Base-by-base conservation (phyloP, 2,797 vertebrate genomes). In the Lepidocolaptes lacrymiger region DNA sequence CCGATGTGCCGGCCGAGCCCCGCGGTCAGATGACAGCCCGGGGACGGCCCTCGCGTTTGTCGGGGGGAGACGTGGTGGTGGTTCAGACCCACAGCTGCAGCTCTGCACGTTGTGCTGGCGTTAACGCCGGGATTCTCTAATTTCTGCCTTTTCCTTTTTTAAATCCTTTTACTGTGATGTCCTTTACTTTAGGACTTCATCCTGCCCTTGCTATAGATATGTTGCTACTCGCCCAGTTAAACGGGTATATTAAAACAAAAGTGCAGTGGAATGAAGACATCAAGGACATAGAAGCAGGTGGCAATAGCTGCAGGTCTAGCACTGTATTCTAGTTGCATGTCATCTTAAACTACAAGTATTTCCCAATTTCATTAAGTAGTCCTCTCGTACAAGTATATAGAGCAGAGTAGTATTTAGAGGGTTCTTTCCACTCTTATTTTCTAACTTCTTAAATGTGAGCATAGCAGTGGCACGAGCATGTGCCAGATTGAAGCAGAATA, bases 51-150 rank as follows among this genome's bases (percentile, higher is more conserved):
- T 30, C 43, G 23, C 7, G 3, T 39, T 52, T 7, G 4, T 27
- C 2, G 1, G 54, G 18, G 21, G 1, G 69, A 19, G 27, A 6
- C 1, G 5, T 13, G 18, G 12, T 68, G 0, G 0, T 27, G 56
- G 39, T 39, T 52, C 4, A 56, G 26, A 43, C 27, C 18, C 10
- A 0, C 30, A 14, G 15, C 66, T 56, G 71, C 73, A 16, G 1
- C 48, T 44, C 34, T 17, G 13, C 14, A 1, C 2, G 3, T 7
- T 36, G 24, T 44, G 0, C 43, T 58, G 34, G 49, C 36, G 27
- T 54, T 64, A 18, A 11, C 44, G 11, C 12, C 74, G 49, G 15
- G 22, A 21, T 66, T 82, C 30, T 56, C 4, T 23, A 4, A 6
- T 28, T 46, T 7, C n/a, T 17, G 3, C 12, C 11, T 12, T 10